Evolutionary conservation across 2,888 invertebrate genomes (phyloP).

Genomic region (Julus scanicus): DNA sequence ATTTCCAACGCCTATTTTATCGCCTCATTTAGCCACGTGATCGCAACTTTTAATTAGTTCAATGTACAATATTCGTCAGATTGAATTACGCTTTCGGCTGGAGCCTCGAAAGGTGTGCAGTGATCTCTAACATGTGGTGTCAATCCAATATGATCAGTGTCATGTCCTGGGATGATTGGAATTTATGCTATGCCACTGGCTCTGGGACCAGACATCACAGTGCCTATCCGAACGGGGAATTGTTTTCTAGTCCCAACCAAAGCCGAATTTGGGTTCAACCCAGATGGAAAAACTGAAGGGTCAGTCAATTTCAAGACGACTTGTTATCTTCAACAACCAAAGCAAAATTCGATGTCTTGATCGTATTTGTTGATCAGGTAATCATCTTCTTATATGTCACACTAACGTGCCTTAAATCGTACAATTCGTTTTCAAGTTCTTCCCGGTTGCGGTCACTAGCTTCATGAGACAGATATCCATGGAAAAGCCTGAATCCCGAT

Average conservation of each 20-base stretch:
- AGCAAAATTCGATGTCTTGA: no score
- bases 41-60: neutral
- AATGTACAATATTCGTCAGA: neutral
- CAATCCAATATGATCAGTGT: neutral
- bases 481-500: neutral
- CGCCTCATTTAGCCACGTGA: neutral
- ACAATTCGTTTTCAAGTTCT: neutral
- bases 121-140: neutral
- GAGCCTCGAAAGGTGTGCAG: neutral
- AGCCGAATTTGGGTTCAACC: neutral
- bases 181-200: neutral
- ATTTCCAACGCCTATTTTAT: constrained; percentile 10
- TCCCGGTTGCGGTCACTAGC: neutral
- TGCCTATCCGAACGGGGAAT: neutral
- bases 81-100: neutral
- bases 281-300: no score
- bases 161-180: neutral
- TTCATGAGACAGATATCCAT: neutral
- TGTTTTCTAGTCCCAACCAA: constrained; percentile 9
- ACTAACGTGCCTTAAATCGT: no score
- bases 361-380: no score
- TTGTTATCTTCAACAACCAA: no score
- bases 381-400: neutral
- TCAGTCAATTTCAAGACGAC: no score
- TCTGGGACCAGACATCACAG: neutral